A percentile compares a stretch with the other conserved stretches of the same genome.
These are phyloP conservation scores for Campoplex capitator DNA, from an alignment of 2,888 invertebrate species.

Conservation along the genomic window DNA sequence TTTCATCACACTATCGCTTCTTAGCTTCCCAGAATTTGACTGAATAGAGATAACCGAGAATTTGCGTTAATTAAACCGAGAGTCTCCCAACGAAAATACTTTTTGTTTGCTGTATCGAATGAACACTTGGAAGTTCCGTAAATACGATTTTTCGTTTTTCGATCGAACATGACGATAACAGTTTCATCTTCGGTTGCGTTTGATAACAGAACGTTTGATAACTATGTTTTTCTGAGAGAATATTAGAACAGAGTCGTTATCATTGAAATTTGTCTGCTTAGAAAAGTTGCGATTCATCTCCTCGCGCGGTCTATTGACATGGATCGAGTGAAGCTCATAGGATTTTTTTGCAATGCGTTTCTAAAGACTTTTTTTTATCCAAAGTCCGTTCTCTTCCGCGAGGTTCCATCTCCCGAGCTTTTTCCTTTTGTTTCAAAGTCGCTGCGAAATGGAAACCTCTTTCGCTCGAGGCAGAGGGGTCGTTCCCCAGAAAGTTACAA, in stretches of 20 bases:
- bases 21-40: background rate
- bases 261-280: background rate
- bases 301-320: background rate
- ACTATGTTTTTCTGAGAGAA: no score
- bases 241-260: background rate
- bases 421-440: slow-evolving; percentile 4
- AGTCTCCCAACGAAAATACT: background rate
- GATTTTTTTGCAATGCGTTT: background rate
- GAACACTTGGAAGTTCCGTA: background rate
- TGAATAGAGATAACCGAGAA: background rate
- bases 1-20: background rate
- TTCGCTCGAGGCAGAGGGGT: slow-evolving; percentile 6
- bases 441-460: slow-evolving; percentile 53
- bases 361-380: background rate
- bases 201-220: no score
- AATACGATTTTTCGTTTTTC: background rate
- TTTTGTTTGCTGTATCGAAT: background rate
- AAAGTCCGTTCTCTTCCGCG: background rate
- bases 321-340: background rate
- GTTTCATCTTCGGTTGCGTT: no score
- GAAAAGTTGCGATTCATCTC: background rate
- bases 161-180: no score
- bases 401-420: slow-evolving; percentile 10
- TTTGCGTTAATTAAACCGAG: background rate
- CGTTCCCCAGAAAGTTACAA: slow-evolving; percentile 46